phyloP scores from a whole-genome alignment of 2,888 invertebrate species.

The Drosophila diplacantha region DNA sequence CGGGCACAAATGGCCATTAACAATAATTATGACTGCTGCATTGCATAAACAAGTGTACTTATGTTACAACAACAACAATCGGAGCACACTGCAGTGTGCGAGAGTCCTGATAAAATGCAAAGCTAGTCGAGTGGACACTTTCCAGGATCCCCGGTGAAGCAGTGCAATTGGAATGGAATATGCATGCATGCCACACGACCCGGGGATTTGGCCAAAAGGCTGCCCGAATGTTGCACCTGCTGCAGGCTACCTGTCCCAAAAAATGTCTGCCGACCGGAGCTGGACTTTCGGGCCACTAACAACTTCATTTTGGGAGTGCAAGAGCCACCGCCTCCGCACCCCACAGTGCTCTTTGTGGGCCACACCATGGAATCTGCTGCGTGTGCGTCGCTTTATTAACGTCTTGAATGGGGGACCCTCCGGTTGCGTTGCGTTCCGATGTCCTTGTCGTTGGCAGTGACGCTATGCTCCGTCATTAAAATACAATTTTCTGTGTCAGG shows the following conservation, averaged over 20 bases:
- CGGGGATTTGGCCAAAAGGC: slow-evolving; percentile 19
- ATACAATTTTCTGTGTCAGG: slow-evolving; percentile 73
- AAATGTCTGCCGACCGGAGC: slow-evolving; percentile 38
- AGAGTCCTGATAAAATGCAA: slow-evolving; percentile 37
- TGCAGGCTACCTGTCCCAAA: slow-evolving; percentile 32
- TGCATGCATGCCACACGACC: slow-evolving; percentile 55
- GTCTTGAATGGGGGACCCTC: slow-evolving; percentile 50
- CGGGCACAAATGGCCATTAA: slow-evolving; percentile 65
- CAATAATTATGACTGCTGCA: slow-evolving; percentile 72
- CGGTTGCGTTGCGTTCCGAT: slow-evolving; percentile 15
- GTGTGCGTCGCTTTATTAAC: slow-evolving; percentile 70
- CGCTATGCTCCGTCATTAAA: slow-evolving; percentile 67
- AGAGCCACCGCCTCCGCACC: slow-evolving; percentile 10
- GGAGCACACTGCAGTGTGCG: background rate
- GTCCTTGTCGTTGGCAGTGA: slow-evolving; percentile 40
- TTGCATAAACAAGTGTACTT: slow-evolving; percentile 66
- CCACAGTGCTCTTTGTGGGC: background rate
- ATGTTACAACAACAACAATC: slow-evolving; percentile 38
- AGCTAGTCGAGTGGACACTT: slow-evolving; percentile 51
- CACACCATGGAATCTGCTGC: slow-evolving; percentile 46
- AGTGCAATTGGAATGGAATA: slow-evolving; percentile 51
- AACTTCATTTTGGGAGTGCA: slow-evolving; percentile 61
- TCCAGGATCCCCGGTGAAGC: slow-evolving; percentile 18
- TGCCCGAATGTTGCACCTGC: slow-evolving; percentile 34
- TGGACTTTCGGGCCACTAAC: slow-evolving; percentile 41